Percentiles rank a stretch among this genome's conserved stretches.
These are phyloP conservation scores for Trachelipus rathkii DNA, from an alignment of 1,140 invertebrate genomes.

Conservation along the genomic window DNA sequence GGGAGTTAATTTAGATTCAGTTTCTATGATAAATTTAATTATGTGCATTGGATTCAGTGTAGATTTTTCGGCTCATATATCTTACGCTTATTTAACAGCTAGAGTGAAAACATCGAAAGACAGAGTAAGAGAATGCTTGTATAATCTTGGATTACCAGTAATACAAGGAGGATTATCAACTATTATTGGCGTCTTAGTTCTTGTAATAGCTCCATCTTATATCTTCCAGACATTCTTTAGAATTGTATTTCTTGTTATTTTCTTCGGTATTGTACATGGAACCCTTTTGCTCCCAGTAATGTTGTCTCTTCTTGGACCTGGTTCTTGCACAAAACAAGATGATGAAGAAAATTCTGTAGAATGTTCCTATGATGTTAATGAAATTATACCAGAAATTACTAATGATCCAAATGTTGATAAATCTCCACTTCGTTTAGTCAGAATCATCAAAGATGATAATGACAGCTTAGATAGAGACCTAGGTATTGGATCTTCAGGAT, in stretches of 20 bases:
- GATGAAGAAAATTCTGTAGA: constrained; percentile 57
- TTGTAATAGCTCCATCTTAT: constrained; percentile 86
- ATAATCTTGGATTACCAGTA: constrained; percentile 85
- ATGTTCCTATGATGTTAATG: constrained; percentile 47
- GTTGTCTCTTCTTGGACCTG: constrained; percentile 78
- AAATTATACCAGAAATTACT: not conserved
- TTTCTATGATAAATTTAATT: constrained; percentile 97
- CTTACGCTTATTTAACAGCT: constrained; percentile 93
- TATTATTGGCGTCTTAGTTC: constrained; percentile 79
- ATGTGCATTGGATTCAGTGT: constrained; percentile 99
- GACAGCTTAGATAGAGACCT: constrained; percentile 52
- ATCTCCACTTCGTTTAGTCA: too few species aligned
- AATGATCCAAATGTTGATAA: too few species aligned
- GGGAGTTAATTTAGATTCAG: constrained; percentile 90
- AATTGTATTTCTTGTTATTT: constrained; percentile 92
- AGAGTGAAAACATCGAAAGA: constrained; percentile 69
- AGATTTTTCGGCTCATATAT: constrained; percentile 95
- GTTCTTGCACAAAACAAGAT: constrained; percentile 56
- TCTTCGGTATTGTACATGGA: constrained; percentile 89
- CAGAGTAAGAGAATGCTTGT: constrained; percentile 76
- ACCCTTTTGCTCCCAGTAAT: constrained; percentile 86
- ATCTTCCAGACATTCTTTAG: constrained; percentile 97
- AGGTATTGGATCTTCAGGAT: constrained; percentile 60
- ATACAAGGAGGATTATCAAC: constrained; percentile 92
- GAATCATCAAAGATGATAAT: constrained; percentile 1